Evolutionary conservation across 1,140 invertebrate genomes (phyloP).

Genomic region (Popillia japonica): DNA sequence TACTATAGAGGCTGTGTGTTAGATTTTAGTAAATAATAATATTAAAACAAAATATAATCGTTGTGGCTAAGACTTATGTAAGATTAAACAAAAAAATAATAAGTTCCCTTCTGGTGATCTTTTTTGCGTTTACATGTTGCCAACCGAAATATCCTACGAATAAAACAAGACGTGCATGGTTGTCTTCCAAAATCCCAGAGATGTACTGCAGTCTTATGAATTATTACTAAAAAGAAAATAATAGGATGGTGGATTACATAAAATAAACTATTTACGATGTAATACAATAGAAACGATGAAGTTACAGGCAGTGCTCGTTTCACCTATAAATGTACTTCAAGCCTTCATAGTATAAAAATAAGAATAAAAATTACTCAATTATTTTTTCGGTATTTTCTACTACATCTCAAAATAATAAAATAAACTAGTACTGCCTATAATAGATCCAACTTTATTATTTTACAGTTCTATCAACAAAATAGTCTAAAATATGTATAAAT

Average conservation of each 20-base stretch:
- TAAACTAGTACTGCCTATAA: background rate
- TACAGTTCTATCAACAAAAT: background rate
- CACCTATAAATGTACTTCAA: no score
- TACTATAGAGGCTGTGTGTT: constrained; percentile 61
- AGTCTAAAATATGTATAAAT: background rate
- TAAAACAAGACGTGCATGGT: constrained; percentile 35
- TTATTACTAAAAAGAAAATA: background rate
- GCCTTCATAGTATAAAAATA: background rate
- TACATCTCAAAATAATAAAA: no score
- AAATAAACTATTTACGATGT: background rate
- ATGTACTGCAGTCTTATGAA: background rate
- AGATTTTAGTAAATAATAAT: constrained; percentile 49
- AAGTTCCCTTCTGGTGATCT: background rate
- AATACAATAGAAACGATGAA: no score
- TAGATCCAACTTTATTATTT: background rate
- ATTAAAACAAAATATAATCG: constrained; percentile 8
- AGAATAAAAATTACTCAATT: background rate
- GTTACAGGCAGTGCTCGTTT: no score
- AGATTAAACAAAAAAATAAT: background rate
- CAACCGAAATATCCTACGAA: background rate
- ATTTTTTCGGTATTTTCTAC: background rate
- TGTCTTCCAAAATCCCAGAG: constrained; percentile 47
- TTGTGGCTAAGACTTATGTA: constrained; percentile 13
- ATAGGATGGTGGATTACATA: background rate
- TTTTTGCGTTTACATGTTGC: background rate